Conservation (phyloP, 2,113 vertebrate species). For the Aegotheles bennettii region DNA sequence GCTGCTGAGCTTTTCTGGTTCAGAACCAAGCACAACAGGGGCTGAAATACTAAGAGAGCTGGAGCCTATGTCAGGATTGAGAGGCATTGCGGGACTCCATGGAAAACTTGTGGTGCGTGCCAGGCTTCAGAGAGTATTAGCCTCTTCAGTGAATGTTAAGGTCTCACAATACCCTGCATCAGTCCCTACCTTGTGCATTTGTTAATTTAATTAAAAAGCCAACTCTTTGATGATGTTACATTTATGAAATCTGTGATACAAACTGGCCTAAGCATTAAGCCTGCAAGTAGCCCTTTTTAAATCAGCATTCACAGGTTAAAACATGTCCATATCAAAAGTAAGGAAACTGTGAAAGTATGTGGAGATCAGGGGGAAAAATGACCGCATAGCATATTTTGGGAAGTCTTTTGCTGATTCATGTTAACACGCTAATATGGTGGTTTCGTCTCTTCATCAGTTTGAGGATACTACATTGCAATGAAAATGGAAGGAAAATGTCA, state of each 20-base stretch:
- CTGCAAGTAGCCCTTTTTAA: not conserved
- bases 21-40: not conserved
- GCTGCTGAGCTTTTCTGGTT: not conserved
- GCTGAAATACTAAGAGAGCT: not conserved
- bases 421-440: not conserved
- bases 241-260: not conserved
- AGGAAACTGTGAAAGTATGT: not conserved
- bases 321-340: not conserved
- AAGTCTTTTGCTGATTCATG: not conserved
- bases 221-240: not conserved
- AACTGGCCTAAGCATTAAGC: not conserved
- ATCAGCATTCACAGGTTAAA: fast-evolving
- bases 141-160: not conserved
- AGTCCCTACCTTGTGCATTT: not conserved
- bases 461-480: not conserved
- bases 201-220: not conserved
- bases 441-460: not conserved
- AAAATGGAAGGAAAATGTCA: not conserved
- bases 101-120: not conserved
- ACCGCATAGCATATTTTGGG: not conserved
- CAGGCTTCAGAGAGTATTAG: not conserved
- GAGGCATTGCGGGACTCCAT: not conserved
- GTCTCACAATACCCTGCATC: not conserved
- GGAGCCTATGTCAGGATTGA: not conserved
- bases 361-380: not conserved